These are phyloP conservation scores for Griposia aprilina DNA, from an alignment of 2,888 invertebrate species.

Conservation along the genomic window DNA sequence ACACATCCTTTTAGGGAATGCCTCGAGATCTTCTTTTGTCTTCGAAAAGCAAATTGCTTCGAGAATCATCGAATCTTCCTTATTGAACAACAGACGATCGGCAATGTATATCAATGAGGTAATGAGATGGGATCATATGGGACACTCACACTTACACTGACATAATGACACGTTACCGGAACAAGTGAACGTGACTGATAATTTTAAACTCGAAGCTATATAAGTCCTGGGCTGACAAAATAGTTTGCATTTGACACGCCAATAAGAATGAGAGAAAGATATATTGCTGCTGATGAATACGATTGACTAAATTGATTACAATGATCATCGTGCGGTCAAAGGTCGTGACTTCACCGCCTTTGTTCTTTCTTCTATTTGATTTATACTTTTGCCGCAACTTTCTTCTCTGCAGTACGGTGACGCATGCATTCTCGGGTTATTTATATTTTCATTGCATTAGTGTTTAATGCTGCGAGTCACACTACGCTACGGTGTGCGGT, in stretches of 20 bases:
- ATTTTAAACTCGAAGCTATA: not conserved
- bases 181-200: not conserved
- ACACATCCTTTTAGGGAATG: constrained; percentile 41
- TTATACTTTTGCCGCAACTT: constrained; percentile 41
- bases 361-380: constrained; percentile 37
- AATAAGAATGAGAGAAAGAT: too few species aligned
- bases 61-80: constrained; percentile 27
- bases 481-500: not conserved
- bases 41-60: constrained; percentile 25
- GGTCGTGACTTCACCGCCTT: not conserved
- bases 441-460: constrained; percentile 57
- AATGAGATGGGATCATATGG: constrained; percentile 5
- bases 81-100: constrained; percentile 28
- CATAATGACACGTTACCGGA: not conserved
- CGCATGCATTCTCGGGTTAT: constrained; percentile 53
- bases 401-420: constrained; percentile 56
- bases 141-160: not conserved
- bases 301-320: not conserved
- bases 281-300: not conserved
- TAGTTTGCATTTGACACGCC: not conserved
- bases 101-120: constrained; percentile 2
- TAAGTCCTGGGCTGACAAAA: not conserved
- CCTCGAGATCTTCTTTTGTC: constrained; percentile 38
- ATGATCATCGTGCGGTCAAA: too few species aligned
- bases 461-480: constrained; percentile 34